Evolutionary conservation across 1,140 invertebrate species (phyloP).

Genomic region (Calliphora vicina): DNA sequence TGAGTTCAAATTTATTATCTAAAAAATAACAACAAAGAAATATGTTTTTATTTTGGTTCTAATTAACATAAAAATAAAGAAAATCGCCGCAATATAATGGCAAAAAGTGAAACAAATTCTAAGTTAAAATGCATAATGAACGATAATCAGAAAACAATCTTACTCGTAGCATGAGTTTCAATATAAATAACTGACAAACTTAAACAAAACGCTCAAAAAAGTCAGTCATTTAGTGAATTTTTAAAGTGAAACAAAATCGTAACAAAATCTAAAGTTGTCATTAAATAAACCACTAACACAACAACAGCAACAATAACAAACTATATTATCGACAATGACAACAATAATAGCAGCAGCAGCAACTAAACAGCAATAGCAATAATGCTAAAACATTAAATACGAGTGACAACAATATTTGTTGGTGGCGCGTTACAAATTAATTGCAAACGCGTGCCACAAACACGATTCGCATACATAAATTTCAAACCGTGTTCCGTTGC

Average conservation of each 20-base stretch:
- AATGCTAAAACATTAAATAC: not conserved
- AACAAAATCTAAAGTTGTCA: no score
- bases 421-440: constrained; percentile 31
- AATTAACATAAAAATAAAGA: not conserved
- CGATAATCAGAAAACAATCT: no score
- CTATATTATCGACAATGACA: not conserved
- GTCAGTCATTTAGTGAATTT: no score
- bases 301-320: not conserved
- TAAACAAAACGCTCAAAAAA: no score
- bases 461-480: constrained; percentile 35
- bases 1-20: not conserved
- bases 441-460: constrained; percentile 36
- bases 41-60: not conserved
- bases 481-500: not conserved
- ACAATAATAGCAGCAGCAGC: not conserved
- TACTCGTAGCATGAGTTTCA: no score
- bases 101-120: no score
- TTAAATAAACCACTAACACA: no score
- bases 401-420: constrained; percentile 14
- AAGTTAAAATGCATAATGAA: no score
- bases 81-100: no score
- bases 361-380: not conserved
- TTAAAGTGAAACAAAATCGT: no score
- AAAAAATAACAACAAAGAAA: not conserved
- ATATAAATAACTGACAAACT: no score